Evolutionary conservation across 2,797 vertebrate genomes (phyloP).

Genomic region (Percopsis omiscomaycus): DNA sequence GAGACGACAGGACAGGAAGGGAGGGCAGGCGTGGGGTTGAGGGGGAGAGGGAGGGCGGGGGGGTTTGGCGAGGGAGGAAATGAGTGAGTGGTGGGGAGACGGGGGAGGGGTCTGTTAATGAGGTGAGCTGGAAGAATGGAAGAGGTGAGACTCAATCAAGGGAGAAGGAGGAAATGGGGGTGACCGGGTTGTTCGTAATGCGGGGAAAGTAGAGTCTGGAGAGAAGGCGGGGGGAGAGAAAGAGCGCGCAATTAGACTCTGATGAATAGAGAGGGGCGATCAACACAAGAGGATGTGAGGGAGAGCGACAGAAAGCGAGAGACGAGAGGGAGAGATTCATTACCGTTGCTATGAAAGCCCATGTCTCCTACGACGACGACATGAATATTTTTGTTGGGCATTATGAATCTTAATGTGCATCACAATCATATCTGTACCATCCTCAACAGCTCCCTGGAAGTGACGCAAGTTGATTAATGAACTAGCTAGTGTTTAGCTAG

Average conservation of each 20-base stretch:
- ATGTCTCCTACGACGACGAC: constrained; percentile 45
- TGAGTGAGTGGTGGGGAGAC: constrained; percentile 33
- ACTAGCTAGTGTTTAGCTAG: not conserved
- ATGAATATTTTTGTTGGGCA: constrained; percentile 50
- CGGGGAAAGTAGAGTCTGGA: constrained; percentile 58
- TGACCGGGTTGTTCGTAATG: constrained; percentile 49
- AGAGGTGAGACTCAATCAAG: constrained; percentile 81
- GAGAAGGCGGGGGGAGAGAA: constrained; percentile 22
- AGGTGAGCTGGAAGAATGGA: constrained; percentile 72
- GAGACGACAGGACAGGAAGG: constrained; percentile 66
- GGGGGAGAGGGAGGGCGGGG: constrained; percentile 3
- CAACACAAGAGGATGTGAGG: constrained; percentile 25
- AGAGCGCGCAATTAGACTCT: constrained; percentile 54
- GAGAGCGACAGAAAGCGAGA: constrained; percentile 8
- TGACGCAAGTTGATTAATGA: constrained; percentile 14
- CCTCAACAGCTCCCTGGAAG: constrained; percentile 8
- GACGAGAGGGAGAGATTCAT: constrained; percentile 56
- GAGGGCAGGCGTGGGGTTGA: constrained; percentile 10
- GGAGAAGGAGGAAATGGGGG: constrained; percentile 60
- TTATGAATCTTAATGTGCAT: constrained; percentile 38
- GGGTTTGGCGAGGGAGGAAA: constrained; percentile 48
- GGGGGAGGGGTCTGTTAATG: constrained; percentile 65
- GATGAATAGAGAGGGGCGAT: constrained; percentile 54
- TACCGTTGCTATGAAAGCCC: constrained; percentile 41
- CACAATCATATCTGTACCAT: constrained; percentile 44